A percentile compares a stretch with the other conserved stretches of the same genome.
These are phyloP conservation scores for Drosophila rubida DNA, from an alignment of 2,888 invertebrate species.

Conservation along the genomic window DNA sequence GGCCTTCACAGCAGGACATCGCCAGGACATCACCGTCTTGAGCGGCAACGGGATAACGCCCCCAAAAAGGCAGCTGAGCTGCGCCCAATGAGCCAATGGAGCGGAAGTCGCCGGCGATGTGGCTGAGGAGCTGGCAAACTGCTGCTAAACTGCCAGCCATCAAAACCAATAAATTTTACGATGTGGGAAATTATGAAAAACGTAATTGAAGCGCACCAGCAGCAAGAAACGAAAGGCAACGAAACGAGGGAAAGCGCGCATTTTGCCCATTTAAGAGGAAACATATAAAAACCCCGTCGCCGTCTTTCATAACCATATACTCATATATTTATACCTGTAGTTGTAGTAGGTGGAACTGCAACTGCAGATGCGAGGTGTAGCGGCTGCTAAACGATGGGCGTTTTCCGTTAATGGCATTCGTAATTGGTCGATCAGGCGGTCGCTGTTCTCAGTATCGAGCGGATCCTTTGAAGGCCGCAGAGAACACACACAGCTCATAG, in stretches of 20 bases:
- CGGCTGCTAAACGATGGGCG: conserved; percentile 46
- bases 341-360: conserved; percentile 1
- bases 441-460: conserved; percentile 44
- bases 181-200: conserved; percentile 75
- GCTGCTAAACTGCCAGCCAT: conserved; percentile 48
- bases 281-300: neutral
- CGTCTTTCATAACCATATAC: conserved; percentile 14
- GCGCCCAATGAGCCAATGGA: conserved; percentile 55
- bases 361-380: conserved; percentile 2
- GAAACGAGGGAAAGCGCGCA: conserved; percentile 20
- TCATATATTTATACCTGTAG: conserved; percentile 34
- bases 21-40: conserved; percentile 45
- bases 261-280: conserved; percentile 40
- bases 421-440: conserved; percentile 60
- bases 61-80: conserved; percentile 47
- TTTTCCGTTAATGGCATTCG: conserved; percentile 64
- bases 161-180: conserved; percentile 72
- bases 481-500: conserved; percentile 41
- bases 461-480: conserved; percentile 57
- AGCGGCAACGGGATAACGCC: conserved; percentile 29
- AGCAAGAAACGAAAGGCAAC: conserved; percentile 12
- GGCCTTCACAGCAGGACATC: conserved; percentile 24
- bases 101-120: conserved; percentile 62
- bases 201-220: conserved; percentile 64
- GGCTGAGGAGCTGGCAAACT: conserved; percentile 28